Evolutionary conservation across 92 coral and sea anemone species (phyloP).

Genomic region (Chrysogorgia sp.): DNA sequence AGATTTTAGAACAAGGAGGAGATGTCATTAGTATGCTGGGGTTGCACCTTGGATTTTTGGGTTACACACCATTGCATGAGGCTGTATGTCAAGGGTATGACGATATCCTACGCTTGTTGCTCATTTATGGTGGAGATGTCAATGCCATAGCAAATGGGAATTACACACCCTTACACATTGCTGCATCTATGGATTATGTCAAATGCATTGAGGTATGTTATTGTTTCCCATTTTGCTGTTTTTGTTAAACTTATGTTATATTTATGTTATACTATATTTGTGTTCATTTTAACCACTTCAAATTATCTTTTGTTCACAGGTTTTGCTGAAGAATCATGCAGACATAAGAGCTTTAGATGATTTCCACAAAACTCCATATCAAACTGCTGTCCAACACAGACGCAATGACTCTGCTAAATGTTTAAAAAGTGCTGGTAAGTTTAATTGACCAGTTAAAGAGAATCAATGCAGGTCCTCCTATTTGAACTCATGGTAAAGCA

Average conservation of each 20-base stretch:
- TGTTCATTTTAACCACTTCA: neutral
- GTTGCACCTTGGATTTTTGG: constrained; percentile 85
- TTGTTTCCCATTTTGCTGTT: neutral
- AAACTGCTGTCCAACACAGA: constrained; percentile 78
- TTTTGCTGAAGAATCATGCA: constrained; percentile 73
- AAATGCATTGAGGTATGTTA: constrained; percentile 71
- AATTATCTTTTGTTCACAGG: neutral
- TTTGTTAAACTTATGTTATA: no score
- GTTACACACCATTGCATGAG: constrained; percentile 83
- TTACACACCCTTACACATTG: constrained; percentile 91
- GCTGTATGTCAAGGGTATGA: constrained; percentile 80
- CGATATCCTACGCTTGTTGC: constrained; percentile 70
- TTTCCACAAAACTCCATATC: constrained; percentile 86
- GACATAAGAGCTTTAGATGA: constrained; percentile 77
- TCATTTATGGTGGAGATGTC: constrained; percentile 86
- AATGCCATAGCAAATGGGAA: constrained; percentile 92
- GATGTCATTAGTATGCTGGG: constrained; percentile 68
- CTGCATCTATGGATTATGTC: constrained; percentile 83
- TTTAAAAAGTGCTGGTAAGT: constrained; percentile 87
- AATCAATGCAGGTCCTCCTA: no score
- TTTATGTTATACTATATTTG: neutral
- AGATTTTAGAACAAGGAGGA: constrained; percentile 55
- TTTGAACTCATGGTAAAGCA: no score
- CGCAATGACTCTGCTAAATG: constrained; percentile 73
- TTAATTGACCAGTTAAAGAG: neutral